Evolutionary conservation across 2,797 vertebrate species (phyloP).

Genomic region (Anas bernieri): DNA sequence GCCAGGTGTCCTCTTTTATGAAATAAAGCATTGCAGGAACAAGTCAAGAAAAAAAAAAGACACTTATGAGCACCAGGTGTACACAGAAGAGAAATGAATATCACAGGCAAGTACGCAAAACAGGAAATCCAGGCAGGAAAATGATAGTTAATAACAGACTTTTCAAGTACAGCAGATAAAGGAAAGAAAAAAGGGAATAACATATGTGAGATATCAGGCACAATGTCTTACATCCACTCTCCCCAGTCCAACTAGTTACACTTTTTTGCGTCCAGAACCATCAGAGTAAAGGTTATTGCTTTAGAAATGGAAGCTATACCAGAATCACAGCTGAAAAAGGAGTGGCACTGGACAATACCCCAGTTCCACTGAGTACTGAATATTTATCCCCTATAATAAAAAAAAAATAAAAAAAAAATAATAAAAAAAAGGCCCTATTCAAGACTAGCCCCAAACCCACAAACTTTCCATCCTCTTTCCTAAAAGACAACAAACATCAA

Average conservation of each 20-base stretch:
- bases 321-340: not conserved
- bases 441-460: not conserved
- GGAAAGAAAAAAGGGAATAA: not conserved
- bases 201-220: not conserved
- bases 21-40: slow-evolving; percentile 1
- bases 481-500: not conserved
- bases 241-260: not conserved
- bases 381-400: not conserved
- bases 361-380: not conserved
- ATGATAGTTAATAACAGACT: not conserved
- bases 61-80: not conserved
- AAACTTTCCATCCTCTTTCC: not conserved
- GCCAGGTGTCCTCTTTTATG: not conserved
- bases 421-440: not conserved
- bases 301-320: not conserved
- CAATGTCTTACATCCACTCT: not conserved
- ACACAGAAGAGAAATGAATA: slow-evolving; percentile 30
- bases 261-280: not conserved
- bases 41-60: slow-evolving; percentile 7
- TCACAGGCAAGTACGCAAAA: not conserved
- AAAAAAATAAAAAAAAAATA: not conserved
- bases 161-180: not conserved
- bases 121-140: slow-evolving; percentile 30
- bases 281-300: not conserved
- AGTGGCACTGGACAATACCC: not conserved